These are phyloP conservation scores for Colistium nudipinnis DNA, from an alignment of 2,113 vertebrate species.

Conservation along the genomic window DNA sequence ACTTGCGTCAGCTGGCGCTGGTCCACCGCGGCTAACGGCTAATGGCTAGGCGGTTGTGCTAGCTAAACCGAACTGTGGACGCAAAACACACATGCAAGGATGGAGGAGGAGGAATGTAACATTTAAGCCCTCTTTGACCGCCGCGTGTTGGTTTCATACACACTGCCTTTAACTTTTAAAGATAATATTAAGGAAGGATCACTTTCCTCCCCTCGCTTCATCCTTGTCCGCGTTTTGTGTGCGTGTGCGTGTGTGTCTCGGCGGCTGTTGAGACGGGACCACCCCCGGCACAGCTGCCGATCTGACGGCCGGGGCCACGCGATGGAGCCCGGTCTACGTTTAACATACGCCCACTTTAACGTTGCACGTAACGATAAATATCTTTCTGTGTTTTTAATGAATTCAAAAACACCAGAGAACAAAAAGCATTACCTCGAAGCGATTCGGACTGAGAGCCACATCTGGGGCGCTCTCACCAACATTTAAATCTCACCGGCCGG, in stretches of 20 bases:
- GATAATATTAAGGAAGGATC: not conserved
- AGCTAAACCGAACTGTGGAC: constrained; percentile 9
- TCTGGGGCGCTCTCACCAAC: constrained; percentile 28
- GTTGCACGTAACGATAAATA: not conserved
- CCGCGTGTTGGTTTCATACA: fast-evolving
- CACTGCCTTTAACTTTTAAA: not conserved
- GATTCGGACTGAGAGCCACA: not conserved
- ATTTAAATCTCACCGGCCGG: not conserved
- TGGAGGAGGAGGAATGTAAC: not conserved
- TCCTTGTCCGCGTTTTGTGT: not conserved
- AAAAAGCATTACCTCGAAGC: not conserved
- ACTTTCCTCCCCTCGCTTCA: not conserved
- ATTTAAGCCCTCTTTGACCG: fast-evolving
- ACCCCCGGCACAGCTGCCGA: constrained; percentile 54
- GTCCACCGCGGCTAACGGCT: constrained; percentile 59
- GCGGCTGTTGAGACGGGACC: constrained; percentile 34
- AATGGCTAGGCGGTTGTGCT: constrained; percentile 48
- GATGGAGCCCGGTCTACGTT: not conserved
- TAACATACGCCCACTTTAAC: fast-evolving
- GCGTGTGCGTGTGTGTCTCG: constrained; percentile 7
- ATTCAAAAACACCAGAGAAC: not conserved
- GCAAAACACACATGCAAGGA: constrained; percentile 7
- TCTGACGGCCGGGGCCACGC: constrained; percentile 16
- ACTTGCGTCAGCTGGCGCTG: constrained; percentile 77
- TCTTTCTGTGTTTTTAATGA: not conserved